Base-by-base conservation (phyloP, 2,113 vertebrate species). In the Psephotus haematonotus region DNA sequence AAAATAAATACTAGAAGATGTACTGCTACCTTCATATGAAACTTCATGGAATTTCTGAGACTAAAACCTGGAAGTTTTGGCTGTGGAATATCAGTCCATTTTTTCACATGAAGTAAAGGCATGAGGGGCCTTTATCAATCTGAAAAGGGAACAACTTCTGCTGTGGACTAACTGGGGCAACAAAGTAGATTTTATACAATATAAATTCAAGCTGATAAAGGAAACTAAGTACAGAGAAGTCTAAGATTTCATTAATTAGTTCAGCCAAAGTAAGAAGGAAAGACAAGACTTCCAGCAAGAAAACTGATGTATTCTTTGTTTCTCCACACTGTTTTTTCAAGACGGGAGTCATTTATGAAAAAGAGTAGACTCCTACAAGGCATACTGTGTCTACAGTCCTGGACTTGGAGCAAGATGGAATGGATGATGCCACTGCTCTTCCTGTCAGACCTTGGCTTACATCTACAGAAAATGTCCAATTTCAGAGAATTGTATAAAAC, bases 11-110 rank as follows among this genome's bases (percentile, higher is more conserved):
- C 13, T 28, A 10, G 22, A 80, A 25, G 14, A 39, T 6, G 3
- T 4, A 22, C 39, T 1, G 0, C 24, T 35, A 3, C 8, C 24
- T 29, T 91, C 9, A 10, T 24, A 31, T 0, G 3, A 75, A 67
- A 11, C 10, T 52, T 53, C 8, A 27, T 28, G 6, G 9, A 43
- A 52, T 10, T 80, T 69, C 19, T 74, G 46, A 68, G 8, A 57
- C 6, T 70, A 37, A 83, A 87, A 57, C 2, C 4, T 52, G 5
- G 16, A 74, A 53, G 5, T 24, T 69, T 80, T 46, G 18, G 3
- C 17, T 16, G 11, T 17, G 17, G 12, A 71, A 24, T 63, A 49
- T 37, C 29, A 47, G 27, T 13, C 33, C 5, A 39, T 68, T 91
- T 75, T 75, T 85, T 79, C 24, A 79, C 22, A 14, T 19, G 33